These are phyloP conservation scores for Chrysogorgia sp. DNA, from an alignment of 92 coral and sea anemone species.

Conservation along the genomic window DNA sequence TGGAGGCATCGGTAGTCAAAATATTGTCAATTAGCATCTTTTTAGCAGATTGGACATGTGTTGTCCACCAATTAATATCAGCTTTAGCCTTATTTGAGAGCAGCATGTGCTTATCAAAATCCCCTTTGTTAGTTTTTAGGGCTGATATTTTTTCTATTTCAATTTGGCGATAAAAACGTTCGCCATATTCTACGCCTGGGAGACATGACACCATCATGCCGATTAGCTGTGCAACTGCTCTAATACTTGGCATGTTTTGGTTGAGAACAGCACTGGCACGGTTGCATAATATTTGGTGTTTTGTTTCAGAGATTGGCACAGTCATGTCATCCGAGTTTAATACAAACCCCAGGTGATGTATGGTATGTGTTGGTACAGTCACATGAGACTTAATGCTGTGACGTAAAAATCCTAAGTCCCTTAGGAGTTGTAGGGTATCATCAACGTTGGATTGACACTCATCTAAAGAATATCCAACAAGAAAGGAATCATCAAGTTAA, in stretches of 20 bases:
- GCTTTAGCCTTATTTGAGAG: constrained; percentile 24
- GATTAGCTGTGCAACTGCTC: constrained; percentile 57
- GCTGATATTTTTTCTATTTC: constrained; percentile 48
- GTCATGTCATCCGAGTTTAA: constrained; percentile 62
- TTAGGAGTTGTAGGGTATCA: too few species aligned
- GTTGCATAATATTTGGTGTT: constrained; percentile 14
- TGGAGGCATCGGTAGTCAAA: neutral
- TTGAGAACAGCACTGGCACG: constrained; percentile 34
- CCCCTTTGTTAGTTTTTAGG: constrained; percentile 41
- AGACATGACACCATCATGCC: constrained; percentile 51
- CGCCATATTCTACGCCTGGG: constrained; percentile 45
- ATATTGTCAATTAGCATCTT: neutral
- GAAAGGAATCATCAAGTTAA: too few species aligned
- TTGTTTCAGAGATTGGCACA: constrained; percentile 31
- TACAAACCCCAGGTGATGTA: constrained; percentile 53
- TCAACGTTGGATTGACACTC: too few species aligned
- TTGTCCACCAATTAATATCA: constrained; percentile 48
- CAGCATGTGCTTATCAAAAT: constrained; percentile 40
- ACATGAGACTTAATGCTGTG: too few species aligned
- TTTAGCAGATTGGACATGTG: neutral
- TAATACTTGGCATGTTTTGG: constrained; percentile 33
- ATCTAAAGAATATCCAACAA: too few species aligned
- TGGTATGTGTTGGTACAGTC: constrained; percentile 54
- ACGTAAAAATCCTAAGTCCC: too few species aligned
- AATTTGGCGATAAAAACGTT: constrained; percentile 32